Conservation (phyloP, 2,797 vertebrate species). For the Sebastes nivosus region DNA sequence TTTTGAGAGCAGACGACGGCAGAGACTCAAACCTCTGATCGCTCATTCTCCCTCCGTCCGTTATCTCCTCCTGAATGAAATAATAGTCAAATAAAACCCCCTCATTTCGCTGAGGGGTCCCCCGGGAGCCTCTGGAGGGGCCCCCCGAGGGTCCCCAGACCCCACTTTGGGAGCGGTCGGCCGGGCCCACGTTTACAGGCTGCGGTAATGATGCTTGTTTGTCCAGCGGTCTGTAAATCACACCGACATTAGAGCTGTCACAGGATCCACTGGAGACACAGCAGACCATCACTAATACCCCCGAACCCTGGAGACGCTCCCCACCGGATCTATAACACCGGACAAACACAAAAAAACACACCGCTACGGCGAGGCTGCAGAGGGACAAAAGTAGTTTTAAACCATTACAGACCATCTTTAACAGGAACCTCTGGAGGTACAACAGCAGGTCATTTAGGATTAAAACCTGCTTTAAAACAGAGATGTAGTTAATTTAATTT, state of each 20-base stretch:
- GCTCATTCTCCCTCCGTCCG: slow-evolving; percentile 18
- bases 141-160: slow-evolving; percentile 45
- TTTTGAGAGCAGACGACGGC: not conserved
- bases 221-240: slow-evolving; percentile 71
- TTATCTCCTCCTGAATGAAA: slow-evolving; percentile 32
- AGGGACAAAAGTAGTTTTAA: slow-evolving; percentile 47
- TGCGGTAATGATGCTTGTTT: slow-evolving; percentile 70
- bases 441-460: not conserved
- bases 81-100: slow-evolving; percentile 63
- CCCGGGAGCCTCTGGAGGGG: slow-evolving; percentile 12
- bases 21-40: slow-evolving; percentile 33
- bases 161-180: slow-evolving; percentile 42
- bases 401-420: slow-evolving; percentile 39
- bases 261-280: slow-evolving; percentile 52
- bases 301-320: slow-evolving; percentile 6
- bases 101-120: slow-evolving; percentile 38
- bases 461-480: not conserved
- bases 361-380: not conserved
- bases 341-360: not conserved
- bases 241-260: slow-evolving; percentile 64
- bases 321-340: slow-evolving; percentile 11
- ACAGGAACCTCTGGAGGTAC: slow-evolving; percentile 4
- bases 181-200: slow-evolving; percentile 38
- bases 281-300: slow-evolving; percentile 54
- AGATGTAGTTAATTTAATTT: not conserved